phyloP scores from a whole-genome alignment of 2,888 invertebrate species.

The Branchipolynoe longqiensis region DNA sequence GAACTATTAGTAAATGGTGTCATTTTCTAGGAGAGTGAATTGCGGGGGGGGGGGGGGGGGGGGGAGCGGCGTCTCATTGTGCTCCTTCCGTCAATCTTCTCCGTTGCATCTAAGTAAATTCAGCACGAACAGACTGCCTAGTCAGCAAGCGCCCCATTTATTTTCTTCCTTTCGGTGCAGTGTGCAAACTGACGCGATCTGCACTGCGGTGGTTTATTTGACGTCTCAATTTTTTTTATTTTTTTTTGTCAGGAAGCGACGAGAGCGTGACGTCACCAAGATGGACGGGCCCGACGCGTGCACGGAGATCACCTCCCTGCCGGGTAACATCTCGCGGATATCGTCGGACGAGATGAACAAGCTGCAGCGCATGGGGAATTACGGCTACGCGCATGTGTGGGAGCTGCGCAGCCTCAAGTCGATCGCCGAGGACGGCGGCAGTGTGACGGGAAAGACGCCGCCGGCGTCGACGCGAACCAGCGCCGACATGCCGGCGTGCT shows the following conservation, averaged over 20 bases:
- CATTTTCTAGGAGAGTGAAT: no score
- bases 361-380: constrained; percentile 44
- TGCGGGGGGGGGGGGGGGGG: no score
- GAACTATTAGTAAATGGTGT: no score
- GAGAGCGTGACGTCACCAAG: background rate
- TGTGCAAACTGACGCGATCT: no score
- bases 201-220: no score
- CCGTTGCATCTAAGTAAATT: no score
- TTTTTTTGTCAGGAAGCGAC: constrained; percentile 12
- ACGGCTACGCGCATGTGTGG: constrained; percentile 55
- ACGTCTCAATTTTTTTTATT: background rate
- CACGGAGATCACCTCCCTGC: constrained; percentile 38
- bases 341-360: constrained; percentile 40
- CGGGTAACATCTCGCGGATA: constrained; percentile 40
- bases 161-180: no score
- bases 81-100: no score
- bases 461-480: constrained; percentile 2
- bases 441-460: constrained; percentile 45
- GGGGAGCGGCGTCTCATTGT: no score
- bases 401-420: constrained; percentile 57
- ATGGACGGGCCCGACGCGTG: constrained; percentile 41
- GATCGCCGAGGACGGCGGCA: constrained; percentile 7
- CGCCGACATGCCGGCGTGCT: constrained; percentile 17
- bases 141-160: no score
- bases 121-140: no score